Percentiles rank a stretch among this genome's conserved stretches.
Evolutionary conservation across 2,113 vertebrate genomes (phyloP).

Genomic region (Bolborhynchus lineola): DNA sequence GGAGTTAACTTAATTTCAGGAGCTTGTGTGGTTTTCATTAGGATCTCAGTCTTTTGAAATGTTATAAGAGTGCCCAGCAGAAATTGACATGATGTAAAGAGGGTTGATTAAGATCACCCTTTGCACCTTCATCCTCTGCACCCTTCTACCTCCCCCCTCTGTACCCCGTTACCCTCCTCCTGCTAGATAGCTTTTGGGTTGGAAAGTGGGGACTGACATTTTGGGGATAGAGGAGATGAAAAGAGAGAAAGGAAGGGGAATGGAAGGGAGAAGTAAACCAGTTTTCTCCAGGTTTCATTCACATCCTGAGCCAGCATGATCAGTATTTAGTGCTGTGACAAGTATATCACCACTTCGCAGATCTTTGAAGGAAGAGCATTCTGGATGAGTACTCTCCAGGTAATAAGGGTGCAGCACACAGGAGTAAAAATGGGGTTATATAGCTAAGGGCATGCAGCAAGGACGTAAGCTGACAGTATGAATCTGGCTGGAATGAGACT

Average conservation of each 20-base stretch:
- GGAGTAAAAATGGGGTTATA: neutral
- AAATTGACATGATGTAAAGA: constrained; percentile 68
- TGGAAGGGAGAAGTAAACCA: neutral
- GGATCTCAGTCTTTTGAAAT: constrained; percentile 76
- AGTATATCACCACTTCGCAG: neutral
- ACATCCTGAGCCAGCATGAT: neutral
- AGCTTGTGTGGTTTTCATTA: constrained; percentile 80
- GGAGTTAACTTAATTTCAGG: constrained; percentile 76
- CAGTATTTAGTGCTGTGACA: neutral
- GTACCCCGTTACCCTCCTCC: neutral
- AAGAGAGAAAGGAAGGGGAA: neutral
- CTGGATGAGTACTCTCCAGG: neutral
- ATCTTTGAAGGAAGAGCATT: neutral
- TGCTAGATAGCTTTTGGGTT: neutral
- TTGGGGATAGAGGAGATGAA: neutral
- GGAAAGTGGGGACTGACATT: neutral
- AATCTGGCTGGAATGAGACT: neutral
- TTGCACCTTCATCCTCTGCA: neutral
- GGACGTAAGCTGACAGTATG: neutral
- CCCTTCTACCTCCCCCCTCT: neutral
- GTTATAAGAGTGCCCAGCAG: constrained; percentile 64
- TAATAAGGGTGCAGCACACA: neutral
- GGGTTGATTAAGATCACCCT: constrained; percentile 21
- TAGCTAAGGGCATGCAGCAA: neutral
- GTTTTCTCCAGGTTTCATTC: neutral